Evolutionary conservation across 2,797 vertebrate species (phyloP).

Genomic region (Mus caroli): DNA sequence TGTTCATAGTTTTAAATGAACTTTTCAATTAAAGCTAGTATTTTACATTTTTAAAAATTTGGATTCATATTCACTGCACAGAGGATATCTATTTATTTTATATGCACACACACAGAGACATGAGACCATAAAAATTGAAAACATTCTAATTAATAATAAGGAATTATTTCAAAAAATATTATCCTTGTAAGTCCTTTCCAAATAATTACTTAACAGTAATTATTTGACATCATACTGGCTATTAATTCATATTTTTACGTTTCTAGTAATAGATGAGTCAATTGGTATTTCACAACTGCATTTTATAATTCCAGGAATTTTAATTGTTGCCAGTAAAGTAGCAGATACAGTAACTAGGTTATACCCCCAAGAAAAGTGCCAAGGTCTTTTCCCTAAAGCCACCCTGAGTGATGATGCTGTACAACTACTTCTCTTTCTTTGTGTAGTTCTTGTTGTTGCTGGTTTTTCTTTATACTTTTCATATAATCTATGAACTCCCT

Average conservation of each 20-base stretch:
- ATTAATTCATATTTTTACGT: not conserved
- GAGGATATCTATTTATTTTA: not conserved
- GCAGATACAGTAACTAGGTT: constrained; percentile 27
- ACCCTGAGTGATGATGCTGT: not conserved
- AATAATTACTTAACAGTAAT: not conserved
- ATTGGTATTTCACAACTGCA: not conserved
- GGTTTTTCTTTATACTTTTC: constrained; percentile 6
- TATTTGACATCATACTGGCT: not conserved
- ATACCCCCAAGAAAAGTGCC: constrained; percentile 8
- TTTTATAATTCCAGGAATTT: constrained; percentile 29
- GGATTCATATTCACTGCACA: not conserved
- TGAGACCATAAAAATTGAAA: not conserved
- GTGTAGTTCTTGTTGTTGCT: not conserved
- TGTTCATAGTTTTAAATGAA: not conserved
- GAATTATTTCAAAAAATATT: not conserved
- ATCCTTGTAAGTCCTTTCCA: not conserved
- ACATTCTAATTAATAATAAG: not conserved
- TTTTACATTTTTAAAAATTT: not conserved
- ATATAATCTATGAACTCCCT: not conserved
- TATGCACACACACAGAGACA: not conserved
- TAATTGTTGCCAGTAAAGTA: not conserved
- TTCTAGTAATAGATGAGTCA: constrained; percentile 40
- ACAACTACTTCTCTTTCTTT: constrained; percentile 40
- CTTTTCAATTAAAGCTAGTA: constrained; percentile 1
- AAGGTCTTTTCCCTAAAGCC: constrained; percentile 31